phyloP scores from a whole-genome alignment of 2,113 vertebrate species.

The Danionella cerebrum region DNA sequence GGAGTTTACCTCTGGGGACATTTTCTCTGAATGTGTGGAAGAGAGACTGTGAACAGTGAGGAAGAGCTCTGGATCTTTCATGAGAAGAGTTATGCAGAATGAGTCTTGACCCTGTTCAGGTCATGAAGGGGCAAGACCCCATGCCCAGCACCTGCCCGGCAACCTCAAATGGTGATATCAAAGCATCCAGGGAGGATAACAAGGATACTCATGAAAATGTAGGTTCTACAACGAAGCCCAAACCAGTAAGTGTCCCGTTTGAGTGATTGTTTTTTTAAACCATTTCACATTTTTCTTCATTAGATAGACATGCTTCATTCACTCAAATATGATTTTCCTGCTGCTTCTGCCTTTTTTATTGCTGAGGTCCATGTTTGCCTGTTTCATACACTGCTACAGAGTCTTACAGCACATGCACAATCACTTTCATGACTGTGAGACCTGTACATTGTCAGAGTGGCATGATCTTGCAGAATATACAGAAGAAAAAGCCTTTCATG shows the following conservation, averaged over 20 bases:
- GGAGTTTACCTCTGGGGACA: neutral
- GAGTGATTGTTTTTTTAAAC: too few relatives aligned
- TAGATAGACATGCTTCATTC: neutral
- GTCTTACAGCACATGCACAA: conserved; percentile 14
- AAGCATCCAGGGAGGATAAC: conserved; percentile 55
- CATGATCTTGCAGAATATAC: neutral
- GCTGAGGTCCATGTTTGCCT: neutral
- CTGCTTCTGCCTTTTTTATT: neutral
- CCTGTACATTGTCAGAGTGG: neutral
- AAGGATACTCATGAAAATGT: conserved; percentile 46
- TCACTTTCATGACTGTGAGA: neutral
- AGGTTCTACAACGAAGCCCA: conserved; percentile 48
- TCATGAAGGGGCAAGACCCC: conserved; percentile 56
- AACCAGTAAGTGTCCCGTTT: conserved; percentile 53
- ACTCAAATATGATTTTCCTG: neutral
- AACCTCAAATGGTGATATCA: conserved; percentile 60
- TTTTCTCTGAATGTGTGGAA: neutral
- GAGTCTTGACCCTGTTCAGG: conserved; percentile 64
- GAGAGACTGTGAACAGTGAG: neutral
- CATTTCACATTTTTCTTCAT: neutral
- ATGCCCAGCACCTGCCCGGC: conserved; percentile 31
- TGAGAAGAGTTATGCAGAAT: conserved; percentile 47
- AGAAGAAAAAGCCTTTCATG: conserved; percentile 2
- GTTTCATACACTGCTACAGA: conserved; percentile 20
- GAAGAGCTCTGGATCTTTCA: conserved; percentile 5